Percentiles rank a stretch among this genome's conserved stretches.
Evolutionary conservation across 2,113 vertebrate genomes (phyloP).

Genomic region (Ammodramus savannarum): DNA sequence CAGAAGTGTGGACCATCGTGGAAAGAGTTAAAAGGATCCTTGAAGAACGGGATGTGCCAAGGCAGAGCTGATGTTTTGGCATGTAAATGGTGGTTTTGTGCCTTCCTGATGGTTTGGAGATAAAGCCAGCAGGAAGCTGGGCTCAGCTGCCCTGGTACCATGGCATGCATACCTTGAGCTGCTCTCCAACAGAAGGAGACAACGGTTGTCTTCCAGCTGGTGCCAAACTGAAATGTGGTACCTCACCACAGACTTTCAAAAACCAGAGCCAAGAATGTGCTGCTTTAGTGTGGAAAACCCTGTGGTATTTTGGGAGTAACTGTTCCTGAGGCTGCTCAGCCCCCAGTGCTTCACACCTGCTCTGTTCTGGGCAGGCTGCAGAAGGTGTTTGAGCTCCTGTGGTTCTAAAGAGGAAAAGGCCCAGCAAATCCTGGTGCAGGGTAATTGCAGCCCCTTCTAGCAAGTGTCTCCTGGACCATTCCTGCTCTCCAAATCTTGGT

Average conservation of each 20-base stretch:
- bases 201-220: background rate
- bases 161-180: background rate
- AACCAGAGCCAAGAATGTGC: background rate
- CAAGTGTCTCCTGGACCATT: background rate
- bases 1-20: conserved; percentile 87
- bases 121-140: background rate
- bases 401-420: background rate
- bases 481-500: background rate
- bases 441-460: background rate
- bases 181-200: background rate
- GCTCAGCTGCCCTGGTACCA: background rate
- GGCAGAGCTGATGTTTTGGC: conserved; percentile 10
- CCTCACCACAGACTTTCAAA: background rate
- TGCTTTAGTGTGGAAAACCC: background rate
- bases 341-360: background rate
- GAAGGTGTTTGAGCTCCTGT: background rate
- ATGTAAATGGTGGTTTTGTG: background rate
- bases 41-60: background rate
- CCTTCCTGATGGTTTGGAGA: background rate
- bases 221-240: background rate
- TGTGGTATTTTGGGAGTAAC: background rate
- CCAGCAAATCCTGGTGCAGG: background rate
- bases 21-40: conserved; percentile 72
- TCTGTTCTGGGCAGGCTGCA: background rate
- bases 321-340: background rate